Evolutionary conservation across 2,888 invertebrate genomes (phyloP), one percentile per base, ranked within the genome.

Genomic region (Drosophila differens): DNA sequence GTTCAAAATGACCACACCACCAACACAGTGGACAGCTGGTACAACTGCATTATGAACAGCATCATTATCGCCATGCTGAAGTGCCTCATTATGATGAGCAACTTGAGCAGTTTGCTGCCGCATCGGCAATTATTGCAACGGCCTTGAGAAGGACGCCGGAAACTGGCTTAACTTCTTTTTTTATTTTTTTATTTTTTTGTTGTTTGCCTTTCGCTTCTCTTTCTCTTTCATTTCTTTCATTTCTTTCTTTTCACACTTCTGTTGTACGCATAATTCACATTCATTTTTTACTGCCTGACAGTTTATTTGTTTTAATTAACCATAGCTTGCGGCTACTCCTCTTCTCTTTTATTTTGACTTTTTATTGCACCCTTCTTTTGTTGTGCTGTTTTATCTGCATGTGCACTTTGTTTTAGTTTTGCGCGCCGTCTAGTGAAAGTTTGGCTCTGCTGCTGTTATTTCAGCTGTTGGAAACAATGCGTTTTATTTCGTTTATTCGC

Each of bases 121-220:
- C 61, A 57, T 60, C 81, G 70, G 65, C 77, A 70, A 83, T 80
- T 74, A 76, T 68, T 82, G 67, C 76, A 85, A 89, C 90, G 91
- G 91, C 91, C 91, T 91, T 91, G 91, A 83, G 91, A 91, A 91
- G 91, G 91, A 91, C 91, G 91, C 87, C 88, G 83, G 87, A 85
- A 91, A 91, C 91, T 83, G 74, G 91, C 78, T 90, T 84, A 63
- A 61, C 74, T 71, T 79, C 72, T 81, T 81, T 75, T 47, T 30
- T 25, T 39, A 1, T 25, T 25, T 71, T 79, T 22, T 22, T 22
- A 70, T 81, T 81, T 75, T 47, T 30, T 25, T 44, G 47, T 64
- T 55, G 39, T 28, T 52, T 70, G 70, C 69, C 65, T 74, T 72
- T 81, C 68, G 65, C 72, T 51, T 66, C 84, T 74, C 70, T 66